Evolutionary conservation across 2,113 vertebrate genomes (phyloP).

Genomic region (Mobula birostris): DNA sequence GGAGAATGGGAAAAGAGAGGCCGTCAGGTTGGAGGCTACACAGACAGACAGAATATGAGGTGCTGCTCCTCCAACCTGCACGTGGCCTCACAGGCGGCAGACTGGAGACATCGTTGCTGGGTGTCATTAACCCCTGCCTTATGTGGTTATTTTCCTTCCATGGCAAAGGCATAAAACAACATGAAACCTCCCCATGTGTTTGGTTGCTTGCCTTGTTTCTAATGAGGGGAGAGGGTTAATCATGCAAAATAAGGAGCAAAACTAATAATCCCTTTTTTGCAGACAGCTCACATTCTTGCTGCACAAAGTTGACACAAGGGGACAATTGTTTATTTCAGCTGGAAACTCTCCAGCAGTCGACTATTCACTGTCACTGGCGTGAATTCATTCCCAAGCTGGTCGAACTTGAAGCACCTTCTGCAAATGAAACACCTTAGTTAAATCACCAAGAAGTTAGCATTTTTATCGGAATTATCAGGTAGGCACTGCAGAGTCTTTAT

Average conservation of each 20-base stretch:
- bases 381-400: not conserved
- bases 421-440: not conserved
- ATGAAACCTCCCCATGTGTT: not conserved
- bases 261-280: not conserved
- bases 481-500: not conserved
- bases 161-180: not conserved
- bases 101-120: not conserved
- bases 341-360: not conserved
- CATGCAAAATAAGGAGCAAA: not conserved
- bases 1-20: too few species aligned
- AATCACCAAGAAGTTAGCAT: not conserved
- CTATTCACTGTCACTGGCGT: not conserved
- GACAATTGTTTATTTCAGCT: constrained; percentile 17
- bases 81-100: too few species aligned
- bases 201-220: not conserved
- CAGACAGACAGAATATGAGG: too few species aligned
- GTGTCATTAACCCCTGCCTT: not conserved
- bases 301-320: not conserved
- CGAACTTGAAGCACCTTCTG: not conserved
- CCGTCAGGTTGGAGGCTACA: too few species aligned
- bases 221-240: not conserved
- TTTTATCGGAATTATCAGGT: not conserved
- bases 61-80: too few species aligned
- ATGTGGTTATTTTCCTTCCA: not conserved
- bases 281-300: not conserved